A percentile compares a stretch with the other conserved stretches of the same genome.
These are phyloP conservation scores for Haplochromis burtoni DNA, from an alignment of 2,113 vertebrate species.

Conservation along the genomic window DNA sequence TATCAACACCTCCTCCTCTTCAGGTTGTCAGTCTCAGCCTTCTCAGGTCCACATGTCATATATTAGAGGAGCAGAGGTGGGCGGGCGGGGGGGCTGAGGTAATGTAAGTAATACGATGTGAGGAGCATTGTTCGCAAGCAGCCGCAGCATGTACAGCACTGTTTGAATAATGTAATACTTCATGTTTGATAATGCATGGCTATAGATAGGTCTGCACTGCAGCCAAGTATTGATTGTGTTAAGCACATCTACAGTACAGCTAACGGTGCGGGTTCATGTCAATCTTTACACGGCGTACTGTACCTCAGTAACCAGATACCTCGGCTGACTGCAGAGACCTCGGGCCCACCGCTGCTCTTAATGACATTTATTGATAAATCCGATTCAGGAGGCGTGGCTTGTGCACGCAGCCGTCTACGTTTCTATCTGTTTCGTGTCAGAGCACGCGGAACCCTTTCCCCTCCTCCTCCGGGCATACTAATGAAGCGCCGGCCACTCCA, in stretches of 20 bases:
- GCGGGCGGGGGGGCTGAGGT: background rate
- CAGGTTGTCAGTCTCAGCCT: constrained; percentile 32
- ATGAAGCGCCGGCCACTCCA: constrained; percentile 54
- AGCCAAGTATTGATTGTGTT: constrained; percentile 70
- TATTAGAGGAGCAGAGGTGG: constrained; percentile 17
- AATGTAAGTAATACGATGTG: constrained; percentile 54
- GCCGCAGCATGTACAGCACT: constrained; percentile 37
- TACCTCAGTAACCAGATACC: constrained; percentile 62
- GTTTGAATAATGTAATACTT: constrained; percentile 63
- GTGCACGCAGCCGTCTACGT: background rate
- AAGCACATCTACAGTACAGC: constrained; percentile 67
- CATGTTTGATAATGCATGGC: constrained; percentile 67
- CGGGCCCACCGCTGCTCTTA: constrained; percentile 35
- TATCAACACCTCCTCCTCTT: constrained; percentile 16
- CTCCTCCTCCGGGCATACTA: constrained; percentile 51
- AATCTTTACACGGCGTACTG: constrained; percentile 54
- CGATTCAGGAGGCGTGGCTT: constrained; percentile 43
- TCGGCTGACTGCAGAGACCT: constrained; percentile 49
- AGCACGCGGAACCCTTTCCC: background rate
- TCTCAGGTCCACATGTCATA: background rate
- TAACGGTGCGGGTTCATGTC: constrained; percentile 59
- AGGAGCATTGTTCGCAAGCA: constrained; percentile 40
- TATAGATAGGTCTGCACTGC: constrained; percentile 66
- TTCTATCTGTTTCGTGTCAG: constrained; percentile 40
- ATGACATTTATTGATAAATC: constrained; percentile 62